Evolutionary conservation across 2,888 invertebrate genomes (phyloP), one percentile per base, ranked within the genome.

Genomic region (Trachelus iudaicus): DNA sequence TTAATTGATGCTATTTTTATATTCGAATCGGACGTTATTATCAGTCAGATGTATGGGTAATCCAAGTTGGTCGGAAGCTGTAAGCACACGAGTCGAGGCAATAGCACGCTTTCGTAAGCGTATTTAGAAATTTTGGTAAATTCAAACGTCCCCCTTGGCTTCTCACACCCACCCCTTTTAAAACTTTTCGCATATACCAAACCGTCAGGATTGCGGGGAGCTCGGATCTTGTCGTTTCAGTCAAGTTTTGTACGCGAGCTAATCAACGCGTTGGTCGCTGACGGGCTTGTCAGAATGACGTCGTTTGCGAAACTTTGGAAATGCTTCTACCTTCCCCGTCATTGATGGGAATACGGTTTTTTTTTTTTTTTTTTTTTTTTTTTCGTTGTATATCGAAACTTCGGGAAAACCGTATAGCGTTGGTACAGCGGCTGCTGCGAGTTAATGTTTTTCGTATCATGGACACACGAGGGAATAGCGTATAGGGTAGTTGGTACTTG

Each of bases 291-390:
- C 56, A 56, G 56, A 56, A 56, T 56, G 23, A 56, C 56, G 56
- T 56, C 56, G 23, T 56, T 56, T 23, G 56, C 23, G 23, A 79
- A 86, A 85, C 82, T 87, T 86, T 82, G 79, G 77, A 82, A 85
- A 87, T 85, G 85, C 85, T 87, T 86, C 86, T 84, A 85, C 84
- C 87, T 86, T 86, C 84, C 33, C 12, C 23, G 9, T 9, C 56
- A 56, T 56, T 56, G 56, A 56, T 56, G 56, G 56, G 56, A 56
- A 23, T 56, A 71, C 31, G 12, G 1, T 11, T 71, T 71, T 71
- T 69, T 69, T 34, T 34, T n/a, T n/a, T n/a, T n/a, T n/a, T n/a
- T n/a, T n/a, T 34, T 34, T 34, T 34, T 34, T 69, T 69, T 69
- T 35, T 35, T 12, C 35, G 3, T 71, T 34, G 31, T 31, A 71